These are phyloP conservation scores for Ochropleura plecta DNA, from an alignment of 2,888 invertebrate species.

Conservation along the genomic window DNA sequence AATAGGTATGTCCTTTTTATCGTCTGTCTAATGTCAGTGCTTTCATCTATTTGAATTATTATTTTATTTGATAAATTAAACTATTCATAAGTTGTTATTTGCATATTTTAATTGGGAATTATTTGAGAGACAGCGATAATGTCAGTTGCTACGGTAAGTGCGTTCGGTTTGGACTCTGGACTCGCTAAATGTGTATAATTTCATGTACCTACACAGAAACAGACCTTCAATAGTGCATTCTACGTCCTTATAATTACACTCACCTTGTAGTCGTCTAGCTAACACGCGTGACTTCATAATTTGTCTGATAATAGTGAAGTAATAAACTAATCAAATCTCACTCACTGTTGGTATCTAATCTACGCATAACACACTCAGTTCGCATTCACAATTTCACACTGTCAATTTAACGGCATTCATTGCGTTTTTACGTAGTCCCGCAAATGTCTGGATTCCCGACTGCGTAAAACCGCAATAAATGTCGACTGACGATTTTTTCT, in stretches of 20 bases:
- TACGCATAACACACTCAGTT: not conserved
- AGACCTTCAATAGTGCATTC: slow-evolving; percentile 40
- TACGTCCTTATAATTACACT: slow-evolving; percentile 51
- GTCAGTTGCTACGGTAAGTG: not conserved
- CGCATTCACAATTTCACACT: not conserved
- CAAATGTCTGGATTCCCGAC: no score
- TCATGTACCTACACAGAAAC: slow-evolving; percentile 21
- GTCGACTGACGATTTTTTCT: not conserved
- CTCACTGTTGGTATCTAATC: not conserved
- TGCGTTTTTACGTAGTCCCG: not conserved
- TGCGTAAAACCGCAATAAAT: no score
- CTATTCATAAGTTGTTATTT: not conserved
- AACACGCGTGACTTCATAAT: slow-evolving; percentile 13
- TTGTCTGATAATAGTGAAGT: slow-evolving; percentile 21
- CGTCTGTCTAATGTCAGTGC: slow-evolving; percentile 2
- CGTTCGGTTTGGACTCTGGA: slow-evolving; percentile 31
- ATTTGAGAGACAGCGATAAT: slow-evolving; percentile 3
- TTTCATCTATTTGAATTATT: slow-evolving; percentile 3
- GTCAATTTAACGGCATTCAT: not conserved
- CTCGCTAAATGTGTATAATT: slow-evolving; percentile 43
- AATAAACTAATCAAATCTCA: slow-evolving; percentile 10
- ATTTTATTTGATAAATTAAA: not conserved
- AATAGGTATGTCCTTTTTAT: not conserved
- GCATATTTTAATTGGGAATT: not conserved
- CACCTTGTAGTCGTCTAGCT: slow-evolving; percentile 50